Percentiles rank a stretch among this genome's conserved stretches.
These are phyloP conservation scores for Pyrrhia umbra DNA, from an alignment of 2,888 invertebrate species.

Conservation along the genomic window DNA sequence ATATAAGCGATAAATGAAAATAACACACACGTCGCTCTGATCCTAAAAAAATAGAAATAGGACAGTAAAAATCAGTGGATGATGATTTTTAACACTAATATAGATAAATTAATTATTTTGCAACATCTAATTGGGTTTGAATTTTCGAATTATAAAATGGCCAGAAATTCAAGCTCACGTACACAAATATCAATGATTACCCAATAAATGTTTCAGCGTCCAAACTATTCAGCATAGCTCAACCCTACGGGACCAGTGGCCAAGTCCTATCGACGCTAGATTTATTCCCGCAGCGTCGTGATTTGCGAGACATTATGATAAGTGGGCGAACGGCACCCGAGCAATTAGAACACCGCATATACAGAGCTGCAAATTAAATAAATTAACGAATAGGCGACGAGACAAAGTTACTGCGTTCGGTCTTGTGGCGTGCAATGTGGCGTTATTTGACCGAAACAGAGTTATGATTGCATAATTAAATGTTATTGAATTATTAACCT, in stretches of 20 bases:
- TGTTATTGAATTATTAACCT: constrained; percentile 36
- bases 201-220: not conserved
- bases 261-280: constrained; percentile 80
- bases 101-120: too few species aligned
- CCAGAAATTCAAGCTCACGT: not conserved
- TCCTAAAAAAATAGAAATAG: too few species aligned
- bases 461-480: constrained; percentile 49
- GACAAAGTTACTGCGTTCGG: constrained; percentile 68
- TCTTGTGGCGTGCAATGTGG: constrained; percentile 47
- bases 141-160: not conserved
- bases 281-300: constrained; percentile 84
- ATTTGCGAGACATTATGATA: constrained; percentile 90
- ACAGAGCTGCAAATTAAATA: constrained; percentile 79
- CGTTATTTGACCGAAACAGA: constrained; percentile 54
- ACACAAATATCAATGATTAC: not conserved
- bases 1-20: too few species aligned
- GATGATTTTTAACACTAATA: too few species aligned
- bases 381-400: constrained; percentile 75
- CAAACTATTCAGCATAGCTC: constrained; percentile 20
- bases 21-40: too few species aligned
- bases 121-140: too few species aligned
- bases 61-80: too few species aligned
- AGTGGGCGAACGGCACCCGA: constrained; percentile 84
- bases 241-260: constrained; percentile 60
- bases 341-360: constrained; percentile 85